Conservation (phyloP, 2,113 vertebrate species). For the Tragelaphus imberbis region DNA sequence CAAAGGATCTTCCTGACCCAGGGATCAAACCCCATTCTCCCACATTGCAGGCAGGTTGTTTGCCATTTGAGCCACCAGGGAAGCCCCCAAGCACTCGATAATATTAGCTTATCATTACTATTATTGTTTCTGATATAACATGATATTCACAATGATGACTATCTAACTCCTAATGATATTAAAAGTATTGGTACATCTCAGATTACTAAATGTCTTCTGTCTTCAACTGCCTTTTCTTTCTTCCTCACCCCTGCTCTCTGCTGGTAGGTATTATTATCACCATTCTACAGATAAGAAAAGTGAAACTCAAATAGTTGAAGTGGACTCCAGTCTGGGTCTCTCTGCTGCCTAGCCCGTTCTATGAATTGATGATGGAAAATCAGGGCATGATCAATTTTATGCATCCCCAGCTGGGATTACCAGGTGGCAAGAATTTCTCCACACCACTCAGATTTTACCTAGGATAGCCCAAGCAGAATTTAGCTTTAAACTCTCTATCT, state of each 20-base stretch:
- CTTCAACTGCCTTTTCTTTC: neutral
- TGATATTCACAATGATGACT: neutral
- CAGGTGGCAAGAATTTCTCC: neutral
- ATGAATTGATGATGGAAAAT: neutral
- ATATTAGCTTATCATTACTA: neutral
- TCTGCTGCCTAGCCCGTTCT: neutral
- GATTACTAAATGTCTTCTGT: neutral
- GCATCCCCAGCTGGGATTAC: neutral
- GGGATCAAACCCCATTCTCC: neutral
- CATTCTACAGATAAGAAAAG: neutral
- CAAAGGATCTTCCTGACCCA: neutral
- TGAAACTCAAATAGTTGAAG: neutral
- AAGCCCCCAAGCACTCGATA: neutral
- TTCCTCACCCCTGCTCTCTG: neutral
- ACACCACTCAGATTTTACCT: neutral
- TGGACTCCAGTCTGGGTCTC: neutral
- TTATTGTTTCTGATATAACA: neutral
- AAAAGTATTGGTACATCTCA: neutral
- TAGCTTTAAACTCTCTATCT: no score
- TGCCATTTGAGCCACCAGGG: neutral
- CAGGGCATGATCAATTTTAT: neutral
- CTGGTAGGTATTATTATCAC: neutral
- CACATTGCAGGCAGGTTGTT: neutral
- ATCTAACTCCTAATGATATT: neutral
- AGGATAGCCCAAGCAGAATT: neutral